Evolutionary conservation across 92 coral and sea anemone species (phyloP), one percentile per base, ranked within the genome.

Genomic region (Hydrozoanthus gracilis): DNA sequence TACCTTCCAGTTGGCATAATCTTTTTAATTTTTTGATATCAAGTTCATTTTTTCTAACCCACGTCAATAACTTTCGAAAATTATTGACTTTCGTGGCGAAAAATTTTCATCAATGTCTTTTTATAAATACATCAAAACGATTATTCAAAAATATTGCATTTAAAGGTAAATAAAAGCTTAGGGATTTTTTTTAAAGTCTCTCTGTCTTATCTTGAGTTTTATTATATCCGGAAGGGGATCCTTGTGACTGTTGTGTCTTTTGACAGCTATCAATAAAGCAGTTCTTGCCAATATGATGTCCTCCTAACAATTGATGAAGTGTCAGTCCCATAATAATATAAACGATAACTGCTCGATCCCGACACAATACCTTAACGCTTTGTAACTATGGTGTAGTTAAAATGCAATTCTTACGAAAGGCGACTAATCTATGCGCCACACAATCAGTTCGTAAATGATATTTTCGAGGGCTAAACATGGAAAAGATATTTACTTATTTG

Each of bases 401-500:
- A 47, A 65, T 65, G 85, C 85, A 65, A 14, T 62, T 79, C 55
- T 61, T 16, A 64, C 56, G 68, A 79, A 62, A 46, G 84, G 73
- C 58, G 15, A 74, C 11, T 18, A 45, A 80, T 80, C 45, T 80
- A 48, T 16, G 18, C 18, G 12, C 73, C 35, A 56, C 27, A 46
- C 47, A n/a, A 60, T 18, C 67, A 76, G 55, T 80, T 55, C 8
- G 85, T 49, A 48, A 79, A 79, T 79, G 79, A 82, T 11, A 56
- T 54, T 27, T 27, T 61, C 35, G 86, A 44, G 16, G 45, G 13
- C 18, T 8, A 44, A 58, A 14, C 44, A 96, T 96, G 98, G 98
- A 94, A 91, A 82, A 91, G 77, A 92, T 96, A 79, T 96, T 96
- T 35, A 92, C 95, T 49, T 96, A 94, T 65, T 61, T 96, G 47